Conservation (phyloP, 2,113 vertebrate species). For the Aphelocoma coerulescens region DNA sequence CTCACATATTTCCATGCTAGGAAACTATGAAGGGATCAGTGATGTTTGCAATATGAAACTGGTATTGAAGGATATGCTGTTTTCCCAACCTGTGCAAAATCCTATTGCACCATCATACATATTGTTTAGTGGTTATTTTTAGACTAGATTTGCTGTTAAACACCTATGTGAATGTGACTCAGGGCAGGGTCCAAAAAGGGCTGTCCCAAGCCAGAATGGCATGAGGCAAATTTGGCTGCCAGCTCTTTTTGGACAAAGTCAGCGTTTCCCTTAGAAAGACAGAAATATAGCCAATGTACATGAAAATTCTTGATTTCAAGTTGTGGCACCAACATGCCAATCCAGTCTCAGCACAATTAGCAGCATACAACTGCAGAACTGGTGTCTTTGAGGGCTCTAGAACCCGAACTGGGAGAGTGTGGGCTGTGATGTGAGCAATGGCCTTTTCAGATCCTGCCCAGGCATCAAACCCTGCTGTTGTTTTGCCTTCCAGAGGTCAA, state of each 20-base stretch:
- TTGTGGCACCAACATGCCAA: neutral
- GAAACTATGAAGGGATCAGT: neutral
- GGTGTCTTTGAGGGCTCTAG: accelerated
- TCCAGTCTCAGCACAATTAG: neutral
- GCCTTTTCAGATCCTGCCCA: neutral
- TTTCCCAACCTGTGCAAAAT: neutral
- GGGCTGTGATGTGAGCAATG: accelerated
- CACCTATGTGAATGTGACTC: neutral
- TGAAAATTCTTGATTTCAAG: neutral
- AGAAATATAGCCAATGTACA: neutral
- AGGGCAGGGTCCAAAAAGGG: neutral
- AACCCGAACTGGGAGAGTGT: neutral
- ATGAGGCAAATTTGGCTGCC: neutral
- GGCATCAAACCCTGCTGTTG: neutral
- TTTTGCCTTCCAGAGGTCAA: neutral
- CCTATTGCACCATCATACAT: neutral
- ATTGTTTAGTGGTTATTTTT: neutral
- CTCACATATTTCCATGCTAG: neutral
- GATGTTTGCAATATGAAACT: neutral
- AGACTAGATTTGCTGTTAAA: neutral
- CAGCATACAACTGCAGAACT: neutral
- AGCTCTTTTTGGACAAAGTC: neutral
- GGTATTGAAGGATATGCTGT: neutral
- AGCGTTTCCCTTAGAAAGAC: neutral
- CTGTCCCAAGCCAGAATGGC: neutral